Evolutionary conservation across 2,888 invertebrate species (phyloP).

Genomic region (Drosophila leonis): DNA sequence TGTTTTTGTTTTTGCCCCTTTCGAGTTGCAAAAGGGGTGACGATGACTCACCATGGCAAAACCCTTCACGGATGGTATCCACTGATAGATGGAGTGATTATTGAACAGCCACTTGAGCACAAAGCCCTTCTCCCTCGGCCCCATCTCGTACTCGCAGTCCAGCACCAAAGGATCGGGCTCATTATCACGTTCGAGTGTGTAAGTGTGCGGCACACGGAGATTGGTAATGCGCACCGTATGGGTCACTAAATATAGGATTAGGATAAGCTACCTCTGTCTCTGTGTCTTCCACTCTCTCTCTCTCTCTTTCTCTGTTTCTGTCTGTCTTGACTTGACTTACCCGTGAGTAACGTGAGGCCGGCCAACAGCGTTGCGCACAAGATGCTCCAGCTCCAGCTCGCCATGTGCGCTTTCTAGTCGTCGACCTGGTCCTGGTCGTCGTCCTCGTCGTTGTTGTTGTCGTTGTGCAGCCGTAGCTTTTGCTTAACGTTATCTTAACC

Average conservation of each 20-base stretch:
- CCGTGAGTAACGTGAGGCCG: slow-evolving; percentile 82
- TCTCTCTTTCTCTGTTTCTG: neutral
- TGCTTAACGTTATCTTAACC: slow-evolving; percentile 25
- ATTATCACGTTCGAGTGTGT: slow-evolving; percentile 83
- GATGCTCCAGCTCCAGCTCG: slow-evolving; percentile 79
- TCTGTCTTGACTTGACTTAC: slow-evolving; percentile 42
- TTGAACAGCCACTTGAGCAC: slow-evolving; percentile 86
- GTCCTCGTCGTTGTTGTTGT: slow-evolving; percentile 37
- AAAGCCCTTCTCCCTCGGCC: slow-evolving; percentile 84
- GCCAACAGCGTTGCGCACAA: slow-evolving; percentile 78
- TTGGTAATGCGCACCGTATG: slow-evolving; percentile 85
- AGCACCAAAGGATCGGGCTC: slow-evolving; percentile 84
- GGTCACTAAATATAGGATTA: slow-evolving; percentile 67
- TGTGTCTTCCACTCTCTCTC: neutral
- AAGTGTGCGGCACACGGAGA: slow-evolving; percentile 85
- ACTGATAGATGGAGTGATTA: slow-evolving; percentile 85
- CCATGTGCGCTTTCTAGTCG: slow-evolving; percentile 76
- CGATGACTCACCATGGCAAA: slow-evolving; percentile 84
- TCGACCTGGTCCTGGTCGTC: slow-evolving; percentile 48
- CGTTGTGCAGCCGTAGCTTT: slow-evolving; percentile 53
- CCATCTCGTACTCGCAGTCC: slow-evolving; percentile 85
- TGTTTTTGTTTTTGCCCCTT: slow-evolving; percentile 1
- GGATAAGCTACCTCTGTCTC: neutral
- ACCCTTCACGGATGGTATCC: slow-evolving; percentile 85
- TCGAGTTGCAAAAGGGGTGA: slow-evolving; percentile 15